Base-by-base conservation (phyloP, 2,888 invertebrate genomes). In the Drosophila nigritarsus region DNA sequence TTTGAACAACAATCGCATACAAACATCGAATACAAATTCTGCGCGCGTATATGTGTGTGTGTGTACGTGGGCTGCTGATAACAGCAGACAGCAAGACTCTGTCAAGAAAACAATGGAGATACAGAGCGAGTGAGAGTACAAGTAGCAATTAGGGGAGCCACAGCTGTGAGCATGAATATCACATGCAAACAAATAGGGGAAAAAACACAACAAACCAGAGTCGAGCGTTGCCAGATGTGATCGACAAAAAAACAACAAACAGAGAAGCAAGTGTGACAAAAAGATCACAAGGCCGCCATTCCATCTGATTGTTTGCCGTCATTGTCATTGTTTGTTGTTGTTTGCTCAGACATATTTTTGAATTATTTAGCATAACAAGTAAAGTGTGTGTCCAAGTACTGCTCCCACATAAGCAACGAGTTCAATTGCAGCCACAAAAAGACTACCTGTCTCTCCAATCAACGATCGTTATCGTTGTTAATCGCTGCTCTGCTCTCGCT, bases 231-330 rank as follows among this genome's bases (percentile, higher is more conserved):
- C 78, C 67, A 73, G 63, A 67, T 63, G 30, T 4, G 27, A 64
- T 30, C 30, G 30, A 58, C 51, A 48, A 38, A 32, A n/a, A n/a
- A 27, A 36, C 45, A 61, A 61, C 51, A 42, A 53, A 18, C 53
- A n/a, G 48, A 48, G 62, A 49, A 65, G 11, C 3, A 49, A 65
- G 15, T 4, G 27, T n/a, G 38, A 29, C n/a, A n/a, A 38, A 36
- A 54, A 53, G 18, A 54, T 49, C 60, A 45, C 63, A 78, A 49
- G 60, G 80, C 56, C 80, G 62, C 40, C 53, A 63, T 29, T 56
- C 55, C 70, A 75, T 75, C 70, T 79, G 80, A 63, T 54, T 60
- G 42, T 45, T 49, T 20, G 29, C 42, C 54, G 49, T 59, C 36
- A 36, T 24, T 54, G 54, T 59, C 24, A 40, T 48, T 49, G 18